Conservation (phyloP, 2,113 vertebrate genomes). For the Isichthys henryi region DNA sequence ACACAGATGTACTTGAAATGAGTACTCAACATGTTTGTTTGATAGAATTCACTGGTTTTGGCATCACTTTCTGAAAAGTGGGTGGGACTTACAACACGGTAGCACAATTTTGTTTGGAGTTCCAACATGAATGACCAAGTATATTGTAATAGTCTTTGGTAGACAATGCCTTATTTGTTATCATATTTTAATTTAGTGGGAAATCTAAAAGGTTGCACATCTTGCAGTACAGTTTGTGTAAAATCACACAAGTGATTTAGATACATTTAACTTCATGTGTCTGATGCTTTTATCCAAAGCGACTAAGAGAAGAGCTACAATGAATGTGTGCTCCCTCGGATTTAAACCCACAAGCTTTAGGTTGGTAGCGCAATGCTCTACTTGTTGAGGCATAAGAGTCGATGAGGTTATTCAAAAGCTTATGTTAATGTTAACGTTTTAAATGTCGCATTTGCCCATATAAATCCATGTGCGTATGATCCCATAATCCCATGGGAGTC, state of each 20-base stretch:
- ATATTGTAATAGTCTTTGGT: background rate
- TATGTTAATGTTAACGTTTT: background rate
- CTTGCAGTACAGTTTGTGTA: background rate
- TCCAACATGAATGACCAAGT: background rate
- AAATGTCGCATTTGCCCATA: background rate
- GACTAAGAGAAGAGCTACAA: background rate
- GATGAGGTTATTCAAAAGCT: background rate
- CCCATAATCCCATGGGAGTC: background rate
- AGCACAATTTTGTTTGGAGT: background rate
- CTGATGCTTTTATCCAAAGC: background rate
- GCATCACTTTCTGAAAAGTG: background rate
- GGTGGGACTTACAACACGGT: background rate
- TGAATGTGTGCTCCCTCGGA: background rate
- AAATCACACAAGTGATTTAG: background rate
- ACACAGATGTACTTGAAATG: background rate
- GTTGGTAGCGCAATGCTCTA: background rate
- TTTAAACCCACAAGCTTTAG: background rate
- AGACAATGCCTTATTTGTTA: conserved; percentile 11
- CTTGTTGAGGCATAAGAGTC: background rate
- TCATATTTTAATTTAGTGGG: background rate
- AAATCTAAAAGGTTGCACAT: background rate
- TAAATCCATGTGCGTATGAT: background rate
- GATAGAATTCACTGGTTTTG: background rate
- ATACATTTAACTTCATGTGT: background rate
- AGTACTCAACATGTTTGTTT: background rate